Percentiles rank a stretch among this genome's conserved stretches.
Evolutionary conservation across 2,113 vertebrate genomes (phyloP).

Genomic region (zebrafish (Danio rerio)): GRCz12tu NC_133192.1:27411501-27412000

Average conservation of each 20-base stretch:
- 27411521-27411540: background rate
- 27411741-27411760: background rate
- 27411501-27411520: background rate
- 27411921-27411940: slow-evolving; percentile 2
- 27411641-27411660: background rate
- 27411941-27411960: slow-evolving; percentile 22
- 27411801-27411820: background rate
- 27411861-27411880: slow-evolving; percentile 4
- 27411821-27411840: background rate
- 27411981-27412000: slow-evolving; percentile 26
- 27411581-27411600: background rate
- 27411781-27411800: background rate
- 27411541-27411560: background rate
- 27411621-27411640: background rate
- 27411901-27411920: background rate
- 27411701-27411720: no score
- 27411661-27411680: background rate
- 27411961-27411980: slow-evolving; percentile 31
- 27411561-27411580: background rate
- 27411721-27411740: background rate
- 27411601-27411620: background rate
- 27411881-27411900: background rate
- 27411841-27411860: background rate
- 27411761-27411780: background rate
- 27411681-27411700: background rate